These are phyloP conservation scores for Uropetala carovei DNA, from an alignment of 2,888 invertebrate species.

Conservation along the genomic window DNA sequence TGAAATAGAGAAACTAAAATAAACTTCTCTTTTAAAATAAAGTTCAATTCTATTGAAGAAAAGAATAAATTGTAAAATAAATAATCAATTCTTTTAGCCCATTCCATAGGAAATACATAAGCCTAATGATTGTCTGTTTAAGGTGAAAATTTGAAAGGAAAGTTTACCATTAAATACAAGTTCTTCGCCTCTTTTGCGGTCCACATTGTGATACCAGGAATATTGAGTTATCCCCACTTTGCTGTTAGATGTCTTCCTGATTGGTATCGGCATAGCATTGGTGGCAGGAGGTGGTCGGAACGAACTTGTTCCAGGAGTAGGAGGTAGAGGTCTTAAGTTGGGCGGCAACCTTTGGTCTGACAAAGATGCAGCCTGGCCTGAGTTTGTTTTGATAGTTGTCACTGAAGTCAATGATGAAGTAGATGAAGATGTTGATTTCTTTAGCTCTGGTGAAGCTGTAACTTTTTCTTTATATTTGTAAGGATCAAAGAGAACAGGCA, in stretches of 20 bases:
- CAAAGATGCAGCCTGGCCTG: background rate
- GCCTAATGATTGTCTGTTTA: background rate
- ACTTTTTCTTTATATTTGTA: conserved; percentile 12
- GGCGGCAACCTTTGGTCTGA: conserved; percentile 41
- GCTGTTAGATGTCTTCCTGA: conserved; percentile 7
- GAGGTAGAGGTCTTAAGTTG: conserved; percentile 52
- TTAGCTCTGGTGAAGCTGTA: conserved; percentile 29
- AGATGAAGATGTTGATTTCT: conserved; percentile 29
- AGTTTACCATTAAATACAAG: conserved; percentile 67
- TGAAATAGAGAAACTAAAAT: too few relatives aligned
- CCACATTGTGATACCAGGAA: conserved; percentile 68
- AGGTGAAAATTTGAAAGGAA: background rate
- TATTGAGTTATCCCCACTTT: conserved; percentile 65
- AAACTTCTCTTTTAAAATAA: too few relatives aligned
- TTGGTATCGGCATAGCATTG: background rate
- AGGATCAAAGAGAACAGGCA: background rate
- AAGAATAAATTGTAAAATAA: too few relatives aligned
- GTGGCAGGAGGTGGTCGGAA: background rate
- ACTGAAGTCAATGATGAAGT: conserved; percentile 28
- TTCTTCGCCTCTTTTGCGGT: conserved; percentile 67
- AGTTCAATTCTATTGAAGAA: too few relatives aligned
- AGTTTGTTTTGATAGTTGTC: conserved; percentile 6
- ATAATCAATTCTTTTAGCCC: too few relatives aligned
- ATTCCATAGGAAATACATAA: too few relatives aligned
- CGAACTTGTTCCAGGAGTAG: conserved; percentile 52